Conservation (phyloP, 2,113 vertebrate species). For the Serinus canaria region DNA sequence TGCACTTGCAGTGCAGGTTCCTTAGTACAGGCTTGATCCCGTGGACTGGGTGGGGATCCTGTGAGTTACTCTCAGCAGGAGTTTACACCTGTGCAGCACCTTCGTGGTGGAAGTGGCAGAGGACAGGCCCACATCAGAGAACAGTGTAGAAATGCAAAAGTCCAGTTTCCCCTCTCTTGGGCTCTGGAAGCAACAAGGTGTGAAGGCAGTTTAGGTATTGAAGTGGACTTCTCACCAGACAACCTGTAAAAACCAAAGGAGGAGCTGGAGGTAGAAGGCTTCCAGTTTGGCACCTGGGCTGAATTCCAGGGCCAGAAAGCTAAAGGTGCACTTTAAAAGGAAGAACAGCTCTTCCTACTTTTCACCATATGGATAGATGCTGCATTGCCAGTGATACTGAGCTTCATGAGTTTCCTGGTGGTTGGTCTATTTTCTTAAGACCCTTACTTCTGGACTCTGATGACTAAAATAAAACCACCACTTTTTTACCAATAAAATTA, state of each 20-base stretch:
- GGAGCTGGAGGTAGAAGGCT: not conserved
- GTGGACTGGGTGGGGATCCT: rapidly evolving
- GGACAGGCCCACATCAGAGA: not conserved
- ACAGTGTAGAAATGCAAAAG: not conserved
- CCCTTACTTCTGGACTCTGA: not conserved
- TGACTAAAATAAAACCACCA: not conserved
- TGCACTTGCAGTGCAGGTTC: not conserved
- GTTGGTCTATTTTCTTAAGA: not conserved
- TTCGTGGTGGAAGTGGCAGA: rapidly evolving
- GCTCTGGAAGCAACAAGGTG: not conserved
- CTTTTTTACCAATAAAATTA: not conserved
- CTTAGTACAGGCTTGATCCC: not conserved
- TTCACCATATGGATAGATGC: not conserved
- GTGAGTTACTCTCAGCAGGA: not conserved
- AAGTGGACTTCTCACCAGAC: not conserved
- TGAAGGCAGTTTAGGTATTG: not conserved
- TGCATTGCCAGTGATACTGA: not conserved
- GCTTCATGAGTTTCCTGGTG: not conserved
- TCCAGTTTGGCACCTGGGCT: not conserved
- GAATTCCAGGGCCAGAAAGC: not conserved
- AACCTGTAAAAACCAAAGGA: not conserved
- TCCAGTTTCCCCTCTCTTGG: not conserved
- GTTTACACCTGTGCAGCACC: not conserved
- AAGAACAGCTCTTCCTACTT: not conserved
- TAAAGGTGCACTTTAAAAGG: not conserved